Base-by-base conservation (phyloP, 1,140 invertebrate genomes). In the Pseudoatta argentina region DNA sequence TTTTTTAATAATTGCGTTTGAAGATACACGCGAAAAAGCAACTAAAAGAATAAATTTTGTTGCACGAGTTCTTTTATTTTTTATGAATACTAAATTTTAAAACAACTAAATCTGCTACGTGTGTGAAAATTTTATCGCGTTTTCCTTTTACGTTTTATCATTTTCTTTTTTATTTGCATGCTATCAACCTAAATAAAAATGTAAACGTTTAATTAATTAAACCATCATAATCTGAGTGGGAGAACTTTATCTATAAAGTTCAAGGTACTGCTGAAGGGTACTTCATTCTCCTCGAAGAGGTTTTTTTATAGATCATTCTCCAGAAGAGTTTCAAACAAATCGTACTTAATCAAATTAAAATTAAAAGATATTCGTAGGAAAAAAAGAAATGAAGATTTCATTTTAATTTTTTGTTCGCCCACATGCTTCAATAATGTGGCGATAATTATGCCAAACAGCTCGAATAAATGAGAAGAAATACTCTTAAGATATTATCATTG, bases 191-290 rank as follows among this genome's bases (percentile, higher is more conserved):
- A 48, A 63, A 44, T 63, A 63, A 63, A 12, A n/a, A 64, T 5
- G 21, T 51, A n/a, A 73, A 10, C 10, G 51, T 64, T 64, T 64
- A 78, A 73, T 73, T 73, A 73, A 78, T 78, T 78, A 21, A 66
- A 78, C 12, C 16, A 64, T 18, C 16, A 24, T 61, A 76, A 57
- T 76, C 73, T 63, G 16, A 30, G 24, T 7, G 39, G 18, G 18
- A 27, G 18, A 77, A 21, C n/a, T 51, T 16, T 51, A 44, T 44
- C 39, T 51, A 39, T 78, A 64, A 78, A 78, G 44, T 66, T 78
- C 75, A 51, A 24, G 59, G 59, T 24, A 30, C 39, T 30, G 24
- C 10, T n/a, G 44, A 78, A 30, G 34, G 6, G 6, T 12, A 7
- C 18, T 64, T 51, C 1, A 12, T 30, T n/a, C 10, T 57, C 57